Conservation (phyloP, 2,113 vertebrate species). For the Daboia siamensis region DNA sequence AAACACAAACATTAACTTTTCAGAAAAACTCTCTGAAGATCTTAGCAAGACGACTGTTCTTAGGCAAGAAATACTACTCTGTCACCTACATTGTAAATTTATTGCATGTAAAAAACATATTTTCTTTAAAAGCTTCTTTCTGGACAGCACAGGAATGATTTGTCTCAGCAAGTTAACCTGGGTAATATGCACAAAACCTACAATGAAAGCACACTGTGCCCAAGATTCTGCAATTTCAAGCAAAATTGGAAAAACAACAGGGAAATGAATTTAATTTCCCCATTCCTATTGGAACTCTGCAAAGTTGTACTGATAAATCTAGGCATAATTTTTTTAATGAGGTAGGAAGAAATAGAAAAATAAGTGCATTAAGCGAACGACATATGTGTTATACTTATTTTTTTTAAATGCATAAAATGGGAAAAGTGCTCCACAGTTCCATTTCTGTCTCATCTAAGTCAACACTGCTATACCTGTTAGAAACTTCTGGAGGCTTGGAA, state of each 20-base stretch:
- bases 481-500: background rate
- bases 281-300: background rate
- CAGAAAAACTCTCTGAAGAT: background rate
- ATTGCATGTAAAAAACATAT: background rate
- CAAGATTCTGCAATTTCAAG: background rate
- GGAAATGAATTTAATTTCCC: background rate
- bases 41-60: background rate
- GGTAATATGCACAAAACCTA: background rate
- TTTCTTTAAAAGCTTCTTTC: background rate
- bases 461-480: background rate
- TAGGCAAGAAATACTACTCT: background rate
- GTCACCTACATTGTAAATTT: background rate
- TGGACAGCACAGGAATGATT: background rate
- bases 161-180: no score
- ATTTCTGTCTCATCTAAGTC: background rate
- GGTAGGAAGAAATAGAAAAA: background rate
- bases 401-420: background rate
- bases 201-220: background rate
- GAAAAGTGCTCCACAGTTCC: background rate
- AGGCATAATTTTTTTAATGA: background rate
- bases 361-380: background rate
- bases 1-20: background rate
- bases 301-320: background rate
- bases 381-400: background rate
- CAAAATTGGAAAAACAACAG: background rate